Evolutionary conservation across 2,113 vertebrate species (phyloP), one percentile per base, ranked within the genome.

Genomic region (Plotosus lineatus): DNA sequence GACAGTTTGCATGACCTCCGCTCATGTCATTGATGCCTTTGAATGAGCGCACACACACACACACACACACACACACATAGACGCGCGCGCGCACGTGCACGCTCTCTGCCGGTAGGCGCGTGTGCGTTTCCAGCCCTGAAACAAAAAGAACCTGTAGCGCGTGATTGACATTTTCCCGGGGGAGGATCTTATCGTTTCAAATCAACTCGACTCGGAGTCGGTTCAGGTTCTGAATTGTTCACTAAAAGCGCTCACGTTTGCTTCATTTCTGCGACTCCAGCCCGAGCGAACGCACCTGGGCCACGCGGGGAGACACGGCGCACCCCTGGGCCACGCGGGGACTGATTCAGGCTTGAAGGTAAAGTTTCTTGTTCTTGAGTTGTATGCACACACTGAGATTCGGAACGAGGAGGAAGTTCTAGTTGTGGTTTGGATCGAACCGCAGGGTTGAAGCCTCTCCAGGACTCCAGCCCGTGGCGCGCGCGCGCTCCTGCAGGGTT

Each of bases 141-240:
- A 88, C 91, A 90, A 89, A 86, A 91, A 89, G 90, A n/a, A 88
- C 82, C 74, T 83, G 80, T 81, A 84, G 72, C 90, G 87, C 88
- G 90, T 93, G 91, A 95, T 94, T 90, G 94, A 93, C 94, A 87
- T 94, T 95, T 97, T 98, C 96, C 96, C 96, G 95, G 90, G 90
- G 90, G 91, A 91, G 89, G 88, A 85, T 81, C 51, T 86, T 85
- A 88, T 90, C 89, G 73, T 88, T 88, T 87, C 81, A 88, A 69
- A 83, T 84, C 63, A 86, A 87, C 65, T 23, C 68, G 14, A 3
- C 53, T 69, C 69, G 74, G 65, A 69, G 12, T 75, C 73, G 68
- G 48, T 53, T 82, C 78, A 81, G 61, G 31, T 33, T 60, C 38
- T 28, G 74, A 26, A 60, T 46, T 46, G 48, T 75, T 50, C 46